Percentiles rank a stretch among this genome's conserved stretches.
phyloP scores from a whole-genome alignment of 2,113 vertebrate species.

The Panthera leo region DNA sequence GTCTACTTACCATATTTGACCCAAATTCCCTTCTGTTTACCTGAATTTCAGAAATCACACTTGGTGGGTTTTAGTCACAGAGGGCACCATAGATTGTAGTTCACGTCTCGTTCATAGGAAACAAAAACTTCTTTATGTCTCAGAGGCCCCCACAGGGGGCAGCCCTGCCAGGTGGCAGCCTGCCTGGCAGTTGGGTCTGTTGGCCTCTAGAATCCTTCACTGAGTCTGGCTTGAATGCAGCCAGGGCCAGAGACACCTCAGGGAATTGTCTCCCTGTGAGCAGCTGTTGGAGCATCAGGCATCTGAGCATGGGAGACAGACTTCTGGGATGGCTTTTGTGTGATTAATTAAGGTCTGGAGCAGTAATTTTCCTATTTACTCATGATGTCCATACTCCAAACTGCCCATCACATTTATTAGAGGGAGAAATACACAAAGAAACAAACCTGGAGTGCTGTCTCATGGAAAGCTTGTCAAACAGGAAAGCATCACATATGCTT shows the following conservation, averaged over 20 bases:
- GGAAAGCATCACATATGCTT: background rate
- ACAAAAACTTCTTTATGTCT: background rate
- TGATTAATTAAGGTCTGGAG: background rate
- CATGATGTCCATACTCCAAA: background rate
- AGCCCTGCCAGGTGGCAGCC: background rate
- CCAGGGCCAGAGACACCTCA: background rate
- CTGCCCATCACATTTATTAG: background rate
- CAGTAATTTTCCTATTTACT: background rate
- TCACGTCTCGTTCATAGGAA: background rate
- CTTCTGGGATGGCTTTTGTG: constrained; percentile 12
- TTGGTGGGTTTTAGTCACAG: background rate
- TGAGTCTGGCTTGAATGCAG: background rate
- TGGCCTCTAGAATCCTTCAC: background rate
- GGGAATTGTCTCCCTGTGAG: background rate
- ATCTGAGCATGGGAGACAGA: background rate
- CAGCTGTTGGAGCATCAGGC: background rate
- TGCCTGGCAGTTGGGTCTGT: background rate
- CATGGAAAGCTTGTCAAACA: background rate
- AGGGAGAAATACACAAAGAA: background rate
- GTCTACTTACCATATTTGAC: background rate
- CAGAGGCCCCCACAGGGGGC: background rate
- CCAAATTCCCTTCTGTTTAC: background rate
- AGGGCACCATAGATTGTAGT: background rate
- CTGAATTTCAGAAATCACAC: constrained; percentile 3
- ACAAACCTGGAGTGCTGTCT: background rate